Percentiles rank a stretch among this genome's conserved stretches.
phyloP scores from a whole-genome alignment of 2,888 invertebrate genomes.

The Sesia apiformis region DNA sequence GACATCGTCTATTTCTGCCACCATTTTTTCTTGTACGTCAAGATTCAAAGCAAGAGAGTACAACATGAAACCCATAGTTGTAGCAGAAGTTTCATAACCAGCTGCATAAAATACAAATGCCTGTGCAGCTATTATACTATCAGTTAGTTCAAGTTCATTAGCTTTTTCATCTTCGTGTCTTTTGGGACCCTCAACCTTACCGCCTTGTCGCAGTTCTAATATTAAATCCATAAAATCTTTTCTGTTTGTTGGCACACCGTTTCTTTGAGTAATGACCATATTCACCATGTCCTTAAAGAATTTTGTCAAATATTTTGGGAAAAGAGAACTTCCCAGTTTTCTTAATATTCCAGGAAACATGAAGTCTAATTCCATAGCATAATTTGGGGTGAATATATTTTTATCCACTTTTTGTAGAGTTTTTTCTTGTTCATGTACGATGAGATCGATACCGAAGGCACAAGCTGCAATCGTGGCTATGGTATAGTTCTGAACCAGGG shows the following conservation, averaged over 20 bases:
- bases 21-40: slow-evolving; percentile 35
- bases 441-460: not conserved
- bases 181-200: slow-evolving; percentile 16
- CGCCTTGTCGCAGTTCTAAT: slow-evolving; percentile 25
- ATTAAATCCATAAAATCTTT: slow-evolving; percentile 11
- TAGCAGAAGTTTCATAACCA: slow-evolving; percentile 52
- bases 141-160: slow-evolving; percentile 17
- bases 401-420: not conserved
- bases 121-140: slow-evolving; percentile 28
- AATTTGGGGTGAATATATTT: not conserved
- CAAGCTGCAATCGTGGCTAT: not conserved
- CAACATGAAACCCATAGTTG: slow-evolving; percentile 32
- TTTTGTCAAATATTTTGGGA: not conserved
- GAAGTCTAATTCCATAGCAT: not conserved
- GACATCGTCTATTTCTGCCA: slow-evolving; percentile 32
- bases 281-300: not conserved
- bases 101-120: slow-evolving; percentile 40
- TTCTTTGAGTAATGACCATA: slow-evolving; percentile 3
- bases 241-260: slow-evolving; percentile 1
- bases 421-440: not conserved
- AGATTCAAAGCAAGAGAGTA: slow-evolving; percentile 39
- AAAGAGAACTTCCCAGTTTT: not conserved
- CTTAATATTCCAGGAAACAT: not conserved
- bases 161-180: slow-evolving; percentile 10
- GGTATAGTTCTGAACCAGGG: not conserved